Percentiles rank a stretch among this genome's conserved stretches.
Evolutionary conservation across 2,113 vertebrate species (phyloP).

Genomic region (Kryptolebias marmoratus): DNA sequence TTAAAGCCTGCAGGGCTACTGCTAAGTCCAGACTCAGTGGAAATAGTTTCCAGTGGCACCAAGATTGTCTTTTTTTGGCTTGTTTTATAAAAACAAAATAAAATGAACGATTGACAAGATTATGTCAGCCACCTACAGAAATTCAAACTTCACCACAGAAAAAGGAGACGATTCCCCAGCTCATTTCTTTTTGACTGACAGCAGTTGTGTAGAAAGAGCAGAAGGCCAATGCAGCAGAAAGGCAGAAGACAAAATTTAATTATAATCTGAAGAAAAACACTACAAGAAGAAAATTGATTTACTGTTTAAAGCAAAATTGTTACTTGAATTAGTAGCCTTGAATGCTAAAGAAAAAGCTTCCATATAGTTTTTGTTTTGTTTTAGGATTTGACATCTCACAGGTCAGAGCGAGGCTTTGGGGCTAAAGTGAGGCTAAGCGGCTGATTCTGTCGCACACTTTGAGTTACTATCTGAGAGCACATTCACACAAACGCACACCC

Average conservation of each 20-base stretch:
- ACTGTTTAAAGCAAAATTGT: background rate
- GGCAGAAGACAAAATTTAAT: background rate
- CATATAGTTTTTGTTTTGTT: background rate
- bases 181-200: conserved; percentile 1
- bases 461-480: conserved; percentile 35
- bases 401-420: conserved; percentile 34
- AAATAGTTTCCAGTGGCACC: too few species aligned
- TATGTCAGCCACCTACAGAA: background rate
- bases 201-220: background rate
- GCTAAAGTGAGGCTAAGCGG: conserved; percentile 43
- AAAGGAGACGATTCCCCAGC: background rate
- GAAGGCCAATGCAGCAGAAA: background rate
- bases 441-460: conserved; percentile 35
- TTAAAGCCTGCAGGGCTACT: background rate
- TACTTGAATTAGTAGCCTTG: background rate
- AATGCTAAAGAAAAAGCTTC: background rate
- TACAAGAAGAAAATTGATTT: background rate
- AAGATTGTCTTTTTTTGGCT: too few species aligned
- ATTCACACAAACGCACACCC: conserved; percentile 28
- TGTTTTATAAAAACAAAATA: too few species aligned
- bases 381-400: background rate
- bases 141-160: conserved; percentile 9
- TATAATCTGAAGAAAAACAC: background rate
- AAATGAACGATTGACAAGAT: background rate
- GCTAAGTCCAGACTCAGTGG: too few species aligned